These are phyloP conservation scores for Caerostris darwini DNA, from an alignment of 1,140 invertebrate species.

Conservation along the genomic window DNA sequence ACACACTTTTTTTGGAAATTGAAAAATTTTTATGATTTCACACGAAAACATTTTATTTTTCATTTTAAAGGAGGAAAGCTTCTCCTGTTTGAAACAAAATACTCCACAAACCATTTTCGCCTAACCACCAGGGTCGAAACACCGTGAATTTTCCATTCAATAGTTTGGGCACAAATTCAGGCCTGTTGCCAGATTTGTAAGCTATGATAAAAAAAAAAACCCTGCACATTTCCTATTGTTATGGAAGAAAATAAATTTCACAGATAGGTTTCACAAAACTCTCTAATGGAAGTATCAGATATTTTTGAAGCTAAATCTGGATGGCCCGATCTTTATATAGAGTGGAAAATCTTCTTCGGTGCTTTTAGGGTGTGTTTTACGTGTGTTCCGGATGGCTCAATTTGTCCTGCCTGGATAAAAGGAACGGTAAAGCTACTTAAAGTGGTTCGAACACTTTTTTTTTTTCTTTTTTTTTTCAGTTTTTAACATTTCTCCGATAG, in stretches of 20 bases:
- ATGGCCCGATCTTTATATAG: not conserved
- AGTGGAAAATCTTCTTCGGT: not conserved
- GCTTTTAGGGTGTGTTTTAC: not conserved
- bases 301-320: not conserved
- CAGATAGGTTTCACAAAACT: not conserved
- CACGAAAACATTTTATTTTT: not conserved
- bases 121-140: not conserved
- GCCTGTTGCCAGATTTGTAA: not conserved
- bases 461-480: no score
- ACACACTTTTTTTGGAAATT: no score
- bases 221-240: no score
- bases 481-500: no score
- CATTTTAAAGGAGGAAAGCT: not conserved
- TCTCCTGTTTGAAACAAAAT: not conserved
- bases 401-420: not conserved
- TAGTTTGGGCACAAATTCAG: not conserved
- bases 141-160: not conserved
- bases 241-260: not conserved
- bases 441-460: no score
- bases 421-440: no score
- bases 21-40: no score
- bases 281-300: not conserved
- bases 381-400: not conserved
- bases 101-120: not conserved
- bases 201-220: not conserved